Conservation (phyloP, 53 echinoderm and acorn worm genomes). For the Crossaster papposus region DNA sequence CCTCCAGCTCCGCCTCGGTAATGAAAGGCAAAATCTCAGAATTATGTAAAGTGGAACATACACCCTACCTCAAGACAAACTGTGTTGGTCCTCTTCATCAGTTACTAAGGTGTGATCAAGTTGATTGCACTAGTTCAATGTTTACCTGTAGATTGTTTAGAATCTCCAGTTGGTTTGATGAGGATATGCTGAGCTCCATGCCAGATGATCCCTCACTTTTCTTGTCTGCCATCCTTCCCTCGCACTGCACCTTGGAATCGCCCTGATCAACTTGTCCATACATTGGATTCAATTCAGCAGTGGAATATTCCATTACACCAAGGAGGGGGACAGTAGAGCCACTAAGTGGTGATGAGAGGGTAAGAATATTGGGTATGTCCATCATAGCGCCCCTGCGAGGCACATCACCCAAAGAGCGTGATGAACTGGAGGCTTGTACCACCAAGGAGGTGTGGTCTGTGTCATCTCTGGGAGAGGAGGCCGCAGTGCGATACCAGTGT, state of each 20-base stretch:
- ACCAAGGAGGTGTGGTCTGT: conserved; percentile 50
- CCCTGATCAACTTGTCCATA: background rate
- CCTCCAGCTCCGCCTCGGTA: conserved; percentile 54
- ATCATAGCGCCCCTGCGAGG: background rate
- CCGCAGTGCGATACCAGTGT: conserved; percentile 10
- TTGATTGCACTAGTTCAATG: background rate
- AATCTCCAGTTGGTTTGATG: conserved; percentile 20
- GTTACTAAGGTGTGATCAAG: background rate
- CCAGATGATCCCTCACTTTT: conserved; percentile 43
- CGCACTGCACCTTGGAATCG: conserved; percentile 13
- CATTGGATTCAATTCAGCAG: conserved; percentile 8
- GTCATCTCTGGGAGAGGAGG: conserved; percentile 18
- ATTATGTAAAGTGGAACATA: too few species aligned
- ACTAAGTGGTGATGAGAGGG: background rate
- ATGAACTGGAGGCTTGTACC: conserved; percentile 44
- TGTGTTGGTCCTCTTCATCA: too few species aligned
- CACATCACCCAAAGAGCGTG: conserved; percentile 9
- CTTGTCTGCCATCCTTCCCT: conserved; percentile 1
- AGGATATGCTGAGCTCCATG: conserved; percentile 20
- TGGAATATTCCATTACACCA: conserved; percentile 5
- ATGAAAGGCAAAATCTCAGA: too few species aligned
- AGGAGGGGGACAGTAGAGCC: background rate
- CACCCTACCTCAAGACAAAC: too few species aligned
- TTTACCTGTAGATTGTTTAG: conserved; percentile 45
- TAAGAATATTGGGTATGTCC: conserved; percentile 12